phyloP scores from a whole-genome alignment of 2,797 vertebrate genomes.

The Leuciscus waleckii region DNA sequence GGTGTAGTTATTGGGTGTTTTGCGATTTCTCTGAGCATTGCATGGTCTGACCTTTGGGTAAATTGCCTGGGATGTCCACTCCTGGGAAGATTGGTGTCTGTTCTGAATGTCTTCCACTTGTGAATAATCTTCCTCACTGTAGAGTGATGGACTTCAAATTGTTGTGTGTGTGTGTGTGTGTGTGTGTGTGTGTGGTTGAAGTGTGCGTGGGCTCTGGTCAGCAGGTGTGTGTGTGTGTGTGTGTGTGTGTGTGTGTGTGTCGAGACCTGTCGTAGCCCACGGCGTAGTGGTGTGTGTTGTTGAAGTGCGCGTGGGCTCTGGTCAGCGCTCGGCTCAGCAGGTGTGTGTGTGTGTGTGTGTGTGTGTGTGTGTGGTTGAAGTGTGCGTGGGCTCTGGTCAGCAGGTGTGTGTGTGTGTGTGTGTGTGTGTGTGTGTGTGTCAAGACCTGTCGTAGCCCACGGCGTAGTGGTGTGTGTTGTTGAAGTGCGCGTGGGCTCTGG shows the following conservation, averaged over 20 bases:
- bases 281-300: constrained; percentile 77
- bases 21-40: too few species aligned
- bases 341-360: constrained; percentile 67
- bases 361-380: constrained; percentile 72
- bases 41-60: too few species aligned
- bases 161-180: too few species aligned
- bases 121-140: too few species aligned
- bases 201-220: too few species aligned
- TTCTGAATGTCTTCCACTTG: too few species aligned
- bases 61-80: too few species aligned
- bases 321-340: constrained; percentile 78
- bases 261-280: constrained; percentile 79
- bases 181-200: too few species aligned
- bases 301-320: constrained; percentile 71
- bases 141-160: too few species aligned
- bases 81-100: too few species aligned
- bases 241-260: constrained; percentile 9
- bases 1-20: too few species aligned
- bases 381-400: constrained; percentile 68
- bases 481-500: constrained; percentile 70
- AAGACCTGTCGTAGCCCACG: constrained; percentile 79
- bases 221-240: constrained; percentile 51
- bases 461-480: constrained; percentile 79
- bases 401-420: constrained; percentile 65
- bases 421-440: constrained; percentile 40